phyloP scores from a whole-genome alignment of 2,113 vertebrate genomes.

The Solenodon paradoxus region DNA sequence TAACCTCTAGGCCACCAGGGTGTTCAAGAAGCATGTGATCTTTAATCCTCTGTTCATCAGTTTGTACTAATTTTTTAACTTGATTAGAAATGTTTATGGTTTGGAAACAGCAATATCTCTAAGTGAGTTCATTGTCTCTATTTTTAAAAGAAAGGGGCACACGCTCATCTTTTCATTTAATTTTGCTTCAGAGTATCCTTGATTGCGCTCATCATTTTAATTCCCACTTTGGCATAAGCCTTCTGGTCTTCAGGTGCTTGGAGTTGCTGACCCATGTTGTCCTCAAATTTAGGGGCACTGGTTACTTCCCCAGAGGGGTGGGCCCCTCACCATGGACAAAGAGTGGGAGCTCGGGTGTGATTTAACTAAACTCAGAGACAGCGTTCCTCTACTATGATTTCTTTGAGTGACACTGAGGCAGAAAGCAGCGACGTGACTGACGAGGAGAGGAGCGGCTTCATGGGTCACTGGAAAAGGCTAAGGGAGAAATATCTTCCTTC shows the following conservation, averaged over 20 bases:
- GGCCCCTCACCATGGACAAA: background rate
- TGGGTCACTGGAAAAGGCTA: background rate
- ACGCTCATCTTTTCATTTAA: conserved; percentile 18
- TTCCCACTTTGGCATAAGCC: background rate
- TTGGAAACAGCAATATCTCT: background rate
- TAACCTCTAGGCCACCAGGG: no score
- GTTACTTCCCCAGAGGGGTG: background rate
- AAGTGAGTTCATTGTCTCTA: background rate
- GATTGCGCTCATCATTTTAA: background rate
- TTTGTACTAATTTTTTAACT: background rate
- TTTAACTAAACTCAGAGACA: background rate
- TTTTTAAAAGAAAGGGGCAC: background rate
- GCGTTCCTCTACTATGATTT: background rate
- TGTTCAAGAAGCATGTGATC: background rate
- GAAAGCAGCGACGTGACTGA: background rate
- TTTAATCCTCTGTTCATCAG: background rate
- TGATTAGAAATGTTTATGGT: background rate
- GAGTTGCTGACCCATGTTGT: background rate
- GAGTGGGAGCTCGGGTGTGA: background rate
- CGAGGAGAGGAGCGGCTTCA: background rate
- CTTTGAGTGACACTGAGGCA: background rate
- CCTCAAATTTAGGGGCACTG: background rate
- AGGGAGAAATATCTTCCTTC: background rate
- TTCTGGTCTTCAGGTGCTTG: background rate
- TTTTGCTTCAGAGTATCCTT: background rate